Evolutionary conservation across 2,113 vertebrate genomes (phyloP).

Genomic region (Falcunculus frontatus): DNA sequence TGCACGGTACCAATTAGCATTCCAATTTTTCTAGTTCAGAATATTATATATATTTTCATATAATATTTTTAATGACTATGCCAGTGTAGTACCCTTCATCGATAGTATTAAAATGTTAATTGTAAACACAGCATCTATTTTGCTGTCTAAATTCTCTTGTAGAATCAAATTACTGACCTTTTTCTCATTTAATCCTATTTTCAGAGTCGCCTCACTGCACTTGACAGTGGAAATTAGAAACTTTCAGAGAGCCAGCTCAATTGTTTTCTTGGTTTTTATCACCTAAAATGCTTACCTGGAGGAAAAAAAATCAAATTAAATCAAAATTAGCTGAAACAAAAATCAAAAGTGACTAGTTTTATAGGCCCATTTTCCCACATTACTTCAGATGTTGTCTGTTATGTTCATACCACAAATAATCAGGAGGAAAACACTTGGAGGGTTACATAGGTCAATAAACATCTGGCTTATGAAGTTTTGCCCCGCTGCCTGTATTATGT

Average conservation of each 20-base stretch:
- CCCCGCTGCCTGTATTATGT: constrained; percentile 42
- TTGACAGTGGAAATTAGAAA: background rate
- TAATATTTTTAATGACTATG: background rate
- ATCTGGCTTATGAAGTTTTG: constrained; percentile 64
- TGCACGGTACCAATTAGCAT: background rate
- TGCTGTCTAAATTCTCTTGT: background rate
- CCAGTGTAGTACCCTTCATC: background rate
- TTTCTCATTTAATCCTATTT: background rate
- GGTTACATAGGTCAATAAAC: constrained; percentile 61
- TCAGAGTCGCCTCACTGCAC: background rate
- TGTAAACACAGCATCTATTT: background rate
- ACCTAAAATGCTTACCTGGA: background rate
- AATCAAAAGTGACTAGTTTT: constrained; percentile 40
- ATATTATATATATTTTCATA: background rate
- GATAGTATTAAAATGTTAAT: background rate
- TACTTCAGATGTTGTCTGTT: constrained; percentile 67
- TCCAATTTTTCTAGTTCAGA: background rate
- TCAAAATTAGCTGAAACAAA: constrained; percentile 31
- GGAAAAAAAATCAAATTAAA: constrained; percentile 25
- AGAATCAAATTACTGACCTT: background rate
- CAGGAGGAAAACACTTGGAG: constrained; percentile 48
- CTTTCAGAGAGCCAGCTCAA: background rate
- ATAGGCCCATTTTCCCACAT: constrained; percentile 44
- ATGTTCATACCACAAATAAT: constrained; percentile 58
- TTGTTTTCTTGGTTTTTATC: background rate